Conservation (phyloP, 1,140 invertebrate species). For the Babylonia areolata region DNA sequence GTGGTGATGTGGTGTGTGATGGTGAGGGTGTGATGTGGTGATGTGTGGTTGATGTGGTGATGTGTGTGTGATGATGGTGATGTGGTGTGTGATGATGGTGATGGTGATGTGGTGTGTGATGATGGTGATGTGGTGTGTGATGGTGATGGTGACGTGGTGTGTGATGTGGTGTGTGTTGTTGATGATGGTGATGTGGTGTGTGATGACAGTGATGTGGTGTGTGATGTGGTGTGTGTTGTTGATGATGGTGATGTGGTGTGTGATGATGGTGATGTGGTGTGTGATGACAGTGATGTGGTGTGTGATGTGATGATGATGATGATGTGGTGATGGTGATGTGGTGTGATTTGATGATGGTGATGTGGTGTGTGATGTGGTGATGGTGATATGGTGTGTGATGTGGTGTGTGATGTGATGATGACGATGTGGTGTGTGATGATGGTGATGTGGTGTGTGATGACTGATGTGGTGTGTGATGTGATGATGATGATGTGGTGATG, state of each 20-base stretch:
- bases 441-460: no score
- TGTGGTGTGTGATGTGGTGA: neutral
- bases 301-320: neutral
- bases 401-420: neutral
- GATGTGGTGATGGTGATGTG: neutral
- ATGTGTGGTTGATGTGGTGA: neutral
- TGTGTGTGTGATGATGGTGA: no score
- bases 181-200: no score
- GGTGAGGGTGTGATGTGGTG: neutral
- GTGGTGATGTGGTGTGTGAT: neutral
- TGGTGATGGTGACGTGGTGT: no score
- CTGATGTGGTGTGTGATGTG: neutral
- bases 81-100: neutral
- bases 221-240: no score
- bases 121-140: no score
- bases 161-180: no score
- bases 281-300: no score
- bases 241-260: neutral
- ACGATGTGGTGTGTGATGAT: neutral
- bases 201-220: neutral
- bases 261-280: neutral
- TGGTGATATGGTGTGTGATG: neutral
- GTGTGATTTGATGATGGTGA: neutral
- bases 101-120: no score
- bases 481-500: neutral